Conservation (phyloP, 2,113 vertebrate species). For the Psilopsiagon aymara region DNA sequence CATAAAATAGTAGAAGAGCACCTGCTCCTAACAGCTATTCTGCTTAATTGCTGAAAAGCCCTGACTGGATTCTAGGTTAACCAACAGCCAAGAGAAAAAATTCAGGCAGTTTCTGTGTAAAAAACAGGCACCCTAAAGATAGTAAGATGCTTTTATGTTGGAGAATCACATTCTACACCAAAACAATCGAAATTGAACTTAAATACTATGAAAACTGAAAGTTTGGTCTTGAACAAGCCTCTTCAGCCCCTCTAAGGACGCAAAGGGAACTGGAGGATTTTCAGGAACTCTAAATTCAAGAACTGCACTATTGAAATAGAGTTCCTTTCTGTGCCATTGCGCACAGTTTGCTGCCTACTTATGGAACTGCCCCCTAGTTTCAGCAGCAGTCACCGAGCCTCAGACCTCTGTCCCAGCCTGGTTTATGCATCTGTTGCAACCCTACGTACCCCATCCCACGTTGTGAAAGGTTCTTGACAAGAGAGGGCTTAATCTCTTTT, state of each 20-base stretch:
- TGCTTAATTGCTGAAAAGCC: not conserved
- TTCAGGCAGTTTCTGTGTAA: not conserved
- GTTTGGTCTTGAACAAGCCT: not conserved
- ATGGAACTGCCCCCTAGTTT: not conserved
- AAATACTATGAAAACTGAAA: not conserved
- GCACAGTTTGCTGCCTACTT: not conserved
- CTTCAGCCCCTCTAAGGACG: not conserved
- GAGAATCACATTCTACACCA: not conserved
- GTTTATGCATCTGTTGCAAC: not conserved
- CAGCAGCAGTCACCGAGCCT: not conserved
- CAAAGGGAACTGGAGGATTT: not conserved
- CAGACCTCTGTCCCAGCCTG: not conserved
- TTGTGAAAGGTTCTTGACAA: not conserved
- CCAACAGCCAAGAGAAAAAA: not conserved
- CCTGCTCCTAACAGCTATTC: not conserved
- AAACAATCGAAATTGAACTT: not conserved
- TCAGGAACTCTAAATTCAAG: not conserved
- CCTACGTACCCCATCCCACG: not conserved
- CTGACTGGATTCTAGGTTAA: not conserved
- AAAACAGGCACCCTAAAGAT: not conserved
- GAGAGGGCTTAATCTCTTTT: not conserved
- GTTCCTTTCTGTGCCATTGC: not conserved
- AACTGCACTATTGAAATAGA: not conserved
- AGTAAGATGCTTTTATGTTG: not conserved
- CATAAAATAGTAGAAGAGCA: not conserved